These are phyloP conservation scores for Trididemnum clinides DNA, from an alignment of 23 tunicate species.

Conservation along the genomic window DNA sequence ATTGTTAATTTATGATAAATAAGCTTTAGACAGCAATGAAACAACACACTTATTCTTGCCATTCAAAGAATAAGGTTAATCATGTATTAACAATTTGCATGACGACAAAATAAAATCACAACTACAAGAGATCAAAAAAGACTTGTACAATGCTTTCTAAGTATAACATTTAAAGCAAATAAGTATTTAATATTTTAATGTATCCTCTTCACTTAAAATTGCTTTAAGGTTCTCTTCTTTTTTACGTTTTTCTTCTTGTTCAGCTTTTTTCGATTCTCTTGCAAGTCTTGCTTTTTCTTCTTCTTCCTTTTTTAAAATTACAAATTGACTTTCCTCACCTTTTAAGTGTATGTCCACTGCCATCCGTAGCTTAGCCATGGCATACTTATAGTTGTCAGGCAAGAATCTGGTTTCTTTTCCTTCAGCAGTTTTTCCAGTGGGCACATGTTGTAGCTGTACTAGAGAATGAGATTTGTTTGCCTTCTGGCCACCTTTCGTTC, in stretches of 20 bases:
- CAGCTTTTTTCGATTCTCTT: background rate
- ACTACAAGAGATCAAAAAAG: too few relatives aligned
- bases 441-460: constrained; percentile 38
- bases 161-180: too few relatives aligned
- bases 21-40: too few relatives aligned
- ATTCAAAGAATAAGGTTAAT: too few relatives aligned
- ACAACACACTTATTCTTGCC: too few relatives aligned
- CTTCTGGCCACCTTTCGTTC: constrained; percentile 71
- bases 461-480: constrained; percentile 61
- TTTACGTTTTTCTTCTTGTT: background rate
- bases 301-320: constrained; percentile 11
- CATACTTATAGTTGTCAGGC: constrained; percentile 39
- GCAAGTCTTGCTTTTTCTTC: constrained; percentile 8
- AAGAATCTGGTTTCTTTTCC: constrained; percentile 34
- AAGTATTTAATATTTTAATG: constrained; percentile 37
- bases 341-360: constrained; percentile 54
- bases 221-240: constrained; percentile 49
- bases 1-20: too few relatives aligned
- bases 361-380: constrained; percentile 46
- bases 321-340: constrained; percentile 58
- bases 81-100: too few relatives aligned
- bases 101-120: too few relatives aligned
- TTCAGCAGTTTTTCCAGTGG: constrained; percentile 27
- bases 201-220: constrained; percentile 52
- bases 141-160: too few relatives aligned